Percentiles rank a stretch among this genome's conserved stretches.
Conservation (phyloP, 1,140 invertebrate genomes). For the Diachasma alloeum region DNA sequence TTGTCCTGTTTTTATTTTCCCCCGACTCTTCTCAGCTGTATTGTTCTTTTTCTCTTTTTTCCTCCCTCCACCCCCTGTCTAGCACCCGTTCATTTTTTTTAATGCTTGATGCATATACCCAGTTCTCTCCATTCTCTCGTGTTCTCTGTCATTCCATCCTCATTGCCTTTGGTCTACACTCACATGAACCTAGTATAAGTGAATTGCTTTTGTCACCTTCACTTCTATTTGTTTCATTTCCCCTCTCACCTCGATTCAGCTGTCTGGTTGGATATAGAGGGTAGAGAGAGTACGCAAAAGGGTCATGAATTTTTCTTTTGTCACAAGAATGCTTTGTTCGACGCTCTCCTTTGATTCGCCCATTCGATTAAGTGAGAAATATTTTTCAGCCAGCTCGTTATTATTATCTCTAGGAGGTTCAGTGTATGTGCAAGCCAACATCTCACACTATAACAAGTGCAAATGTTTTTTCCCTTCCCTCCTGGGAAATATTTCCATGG, state of each 20-base stretch:
- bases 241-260: background rate
- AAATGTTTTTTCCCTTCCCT: background rate
- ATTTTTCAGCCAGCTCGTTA: background rate
- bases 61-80: conserved; percentile 3
- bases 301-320: conserved; percentile 1
- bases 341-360: background rate
- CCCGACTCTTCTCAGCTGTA: background rate
- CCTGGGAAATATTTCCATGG: background rate
- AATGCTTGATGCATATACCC: conserved; percentile 29
- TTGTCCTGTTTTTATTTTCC: background rate
- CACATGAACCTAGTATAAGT: conserved; percentile 23
- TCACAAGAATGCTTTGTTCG: background rate
- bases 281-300: background rate
- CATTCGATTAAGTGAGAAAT: conserved; percentile 6
- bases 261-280: background rate
- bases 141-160: conserved; percentile 34
- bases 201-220: conserved; percentile 12
- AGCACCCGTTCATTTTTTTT: conserved; percentile 31
- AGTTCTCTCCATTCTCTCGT: conserved; percentile 37
- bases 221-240: conserved; percentile 7
- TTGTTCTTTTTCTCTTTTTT: background rate
- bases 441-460: no score
- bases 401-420: background rate
- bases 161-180: conserved; percentile 34
- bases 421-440: no score